phyloP scores from a whole-genome alignment of 2,888 invertebrate species.

The Dicranocentrus wangi region DNA sequence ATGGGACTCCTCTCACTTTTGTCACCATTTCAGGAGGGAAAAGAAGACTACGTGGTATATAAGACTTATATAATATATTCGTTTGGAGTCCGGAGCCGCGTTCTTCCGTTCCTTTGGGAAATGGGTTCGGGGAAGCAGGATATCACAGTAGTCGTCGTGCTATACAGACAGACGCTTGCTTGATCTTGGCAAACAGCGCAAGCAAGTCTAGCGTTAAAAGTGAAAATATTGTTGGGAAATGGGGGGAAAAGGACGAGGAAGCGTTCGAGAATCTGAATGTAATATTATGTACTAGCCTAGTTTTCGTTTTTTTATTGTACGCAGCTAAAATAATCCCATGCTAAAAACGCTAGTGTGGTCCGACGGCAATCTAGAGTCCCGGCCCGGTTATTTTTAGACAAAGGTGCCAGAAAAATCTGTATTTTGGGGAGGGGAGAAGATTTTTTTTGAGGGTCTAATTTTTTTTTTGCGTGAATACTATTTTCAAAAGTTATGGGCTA shows the following conservation, averaged over 20 bases:
- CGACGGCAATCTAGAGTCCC: too few species aligned
- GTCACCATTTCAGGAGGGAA: too few species aligned
- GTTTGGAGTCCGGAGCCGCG: conserved; percentile 5
- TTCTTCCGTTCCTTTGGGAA: conserved; percentile 31
- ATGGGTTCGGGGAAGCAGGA: background rate
- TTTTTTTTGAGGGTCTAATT: background rate
- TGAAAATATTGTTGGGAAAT: conserved; percentile 49
- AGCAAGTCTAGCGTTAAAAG: conserved; percentile 36
- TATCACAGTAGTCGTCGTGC: background rate
- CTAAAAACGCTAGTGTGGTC: conserved; percentile 1
- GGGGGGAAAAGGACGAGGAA: conserved; percentile 36
- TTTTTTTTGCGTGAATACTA: too few species aligned
- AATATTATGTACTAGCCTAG: too few species aligned
- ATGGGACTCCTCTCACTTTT: too few species aligned
- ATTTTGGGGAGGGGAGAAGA: background rate
- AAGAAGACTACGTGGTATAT: too few species aligned
- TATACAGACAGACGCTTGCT: too few species aligned
- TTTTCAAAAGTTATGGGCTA: conserved; percentile 2
- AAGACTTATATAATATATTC: too few species aligned
- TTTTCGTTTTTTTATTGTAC: too few species aligned
- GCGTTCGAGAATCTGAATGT: conserved; percentile 14
- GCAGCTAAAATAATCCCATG: too few species aligned
- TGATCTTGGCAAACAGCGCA: background rate
- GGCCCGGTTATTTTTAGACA: background rate
- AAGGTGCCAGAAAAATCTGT: conserved; percentile 28